Evolutionary conservation across 2,113 vertebrate species (phyloP).

Genomic region (Paradoxurus hermaphroditus): DNA sequence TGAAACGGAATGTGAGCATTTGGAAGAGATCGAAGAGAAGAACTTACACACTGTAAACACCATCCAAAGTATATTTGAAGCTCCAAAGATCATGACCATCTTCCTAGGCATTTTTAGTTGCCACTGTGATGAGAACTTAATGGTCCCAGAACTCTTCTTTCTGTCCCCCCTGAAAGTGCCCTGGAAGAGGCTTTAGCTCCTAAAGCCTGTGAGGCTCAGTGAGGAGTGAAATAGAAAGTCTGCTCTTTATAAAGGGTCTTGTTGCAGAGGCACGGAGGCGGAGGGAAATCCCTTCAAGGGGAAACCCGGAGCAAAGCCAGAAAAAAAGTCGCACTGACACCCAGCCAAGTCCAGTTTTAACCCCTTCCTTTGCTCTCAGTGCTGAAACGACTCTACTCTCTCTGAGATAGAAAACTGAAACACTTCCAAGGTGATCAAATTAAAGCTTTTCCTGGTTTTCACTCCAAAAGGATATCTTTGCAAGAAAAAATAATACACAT

Average conservation of each 20-base stretch:
- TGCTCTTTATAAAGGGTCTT: conserved; percentile 74
- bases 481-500: not conserved
- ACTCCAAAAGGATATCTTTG: not conserved
- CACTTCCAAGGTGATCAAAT: not conserved
- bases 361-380: conserved; percentile 56
- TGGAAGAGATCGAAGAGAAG: conserved; percentile 24
- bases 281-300: conserved; percentile 80
- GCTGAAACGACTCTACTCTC: not conserved
- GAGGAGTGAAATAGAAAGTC: conserved; percentile 66
- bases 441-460: not conserved
- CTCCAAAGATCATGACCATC: conserved; percentile 28
- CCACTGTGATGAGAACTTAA: conserved; percentile 13
- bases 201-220: conserved; percentile 39
- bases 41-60: conserved; percentile 69
- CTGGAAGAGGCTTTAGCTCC: conserved; percentile 18
- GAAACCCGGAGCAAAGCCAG: conserved; percentile 72
- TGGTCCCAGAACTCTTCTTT: not conserved
- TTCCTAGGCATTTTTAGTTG: conserved; percentile 44
- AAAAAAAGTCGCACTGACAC: conserved; percentile 65
- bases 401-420: not conserved
- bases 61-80: conserved; percentile 54
- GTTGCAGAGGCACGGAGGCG: conserved; percentile 56
- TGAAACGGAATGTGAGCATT: not conserved
- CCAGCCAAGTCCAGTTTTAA: conserved; percentile 70
- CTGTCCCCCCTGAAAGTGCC: not conserved